Conservation (phyloP, 2,797 vertebrate genomes). For the Squalus acanthias region DNA sequence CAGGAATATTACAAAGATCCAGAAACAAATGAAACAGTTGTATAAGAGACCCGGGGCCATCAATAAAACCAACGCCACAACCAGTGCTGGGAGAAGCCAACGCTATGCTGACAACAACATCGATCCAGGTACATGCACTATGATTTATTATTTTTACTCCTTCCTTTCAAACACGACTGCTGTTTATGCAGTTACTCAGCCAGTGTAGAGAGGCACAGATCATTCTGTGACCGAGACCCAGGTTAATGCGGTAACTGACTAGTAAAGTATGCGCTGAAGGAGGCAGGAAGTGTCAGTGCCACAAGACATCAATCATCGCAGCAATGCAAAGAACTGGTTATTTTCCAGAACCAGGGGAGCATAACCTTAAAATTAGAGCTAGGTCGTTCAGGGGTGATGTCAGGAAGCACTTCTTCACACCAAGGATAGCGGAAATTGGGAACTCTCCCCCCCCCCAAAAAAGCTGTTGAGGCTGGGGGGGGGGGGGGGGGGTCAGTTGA, state of each 20-base stretch:
- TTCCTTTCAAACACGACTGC: not conserved
- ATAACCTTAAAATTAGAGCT: not conserved
- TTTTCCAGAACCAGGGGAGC: not conserved
- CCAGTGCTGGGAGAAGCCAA: conserved; percentile 53
- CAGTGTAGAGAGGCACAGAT: not conserved
- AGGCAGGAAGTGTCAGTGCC: not conserved
- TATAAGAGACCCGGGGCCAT: conserved; percentile 50
- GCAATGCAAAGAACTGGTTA: not conserved
- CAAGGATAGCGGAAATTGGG: not conserved
- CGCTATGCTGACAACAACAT: conserved; percentile 57
- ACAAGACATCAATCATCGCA: not conserved
- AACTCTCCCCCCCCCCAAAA: not conserved
- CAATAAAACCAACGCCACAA: conserved; percentile 27
- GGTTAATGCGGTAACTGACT: not conserved
- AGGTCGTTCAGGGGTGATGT: not conserved
- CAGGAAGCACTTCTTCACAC: not conserved
- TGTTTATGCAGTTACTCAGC: not conserved
- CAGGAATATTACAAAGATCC: conserved; percentile 52
- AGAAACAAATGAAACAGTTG: conserved; percentile 54
- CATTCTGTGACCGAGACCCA: not conserved
- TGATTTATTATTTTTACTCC: not conserved
- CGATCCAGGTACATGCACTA: conserved; percentile 54
- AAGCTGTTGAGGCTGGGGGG: not conserved
- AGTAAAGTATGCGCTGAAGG: not conserved
- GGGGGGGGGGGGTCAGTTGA: not conserved